Conservation (phyloP, 2,888 invertebrate genomes). For the Hypomecis punctinalis region DNA sequence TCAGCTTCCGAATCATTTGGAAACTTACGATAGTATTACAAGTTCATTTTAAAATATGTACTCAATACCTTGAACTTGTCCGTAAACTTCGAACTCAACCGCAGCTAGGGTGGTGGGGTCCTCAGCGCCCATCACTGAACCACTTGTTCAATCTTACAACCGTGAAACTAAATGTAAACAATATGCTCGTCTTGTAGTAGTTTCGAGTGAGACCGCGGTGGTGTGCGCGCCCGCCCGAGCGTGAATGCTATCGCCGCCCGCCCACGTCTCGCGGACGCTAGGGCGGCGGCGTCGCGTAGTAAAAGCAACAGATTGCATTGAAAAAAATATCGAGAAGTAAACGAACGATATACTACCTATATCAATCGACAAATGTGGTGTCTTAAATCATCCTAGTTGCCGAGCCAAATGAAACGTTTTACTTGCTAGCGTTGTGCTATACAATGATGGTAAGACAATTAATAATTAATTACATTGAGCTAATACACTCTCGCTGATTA, state of each 20-base stretch:
- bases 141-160: neutral
- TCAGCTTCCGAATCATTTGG: too few species aligned
- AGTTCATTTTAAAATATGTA: too few species aligned
- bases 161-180: neutral
- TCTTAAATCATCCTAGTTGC: too few species aligned
- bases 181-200: neutral
- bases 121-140: conserved; percentile 81
- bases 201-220: conserved; percentile 13
- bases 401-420: too few species aligned
- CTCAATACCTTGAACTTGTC: conserved; percentile 93
- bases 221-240: conserved; percentile 62
- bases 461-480: too few species aligned
- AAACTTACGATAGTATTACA: too few species aligned
- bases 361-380: too few species aligned
- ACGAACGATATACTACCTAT: too few species aligned
- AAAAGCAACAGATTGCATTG: conserved; percentile 28
- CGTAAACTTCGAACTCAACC: conserved; percentile 95
- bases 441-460: too few species aligned
- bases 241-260: conserved; percentile 58
- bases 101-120: conserved; percentile 88
- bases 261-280: conserved; percentile 39
- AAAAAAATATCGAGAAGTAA: neutral
- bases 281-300: neutral
- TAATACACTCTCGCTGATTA: too few species aligned
- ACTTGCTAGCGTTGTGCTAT: too few species aligned